A percentile compares a stretch with the other conserved stretches of the same genome.
phyloP scores from a whole-genome alignment of 1,140 invertebrate genomes.

The Leptoteleia sp. region DNA sequence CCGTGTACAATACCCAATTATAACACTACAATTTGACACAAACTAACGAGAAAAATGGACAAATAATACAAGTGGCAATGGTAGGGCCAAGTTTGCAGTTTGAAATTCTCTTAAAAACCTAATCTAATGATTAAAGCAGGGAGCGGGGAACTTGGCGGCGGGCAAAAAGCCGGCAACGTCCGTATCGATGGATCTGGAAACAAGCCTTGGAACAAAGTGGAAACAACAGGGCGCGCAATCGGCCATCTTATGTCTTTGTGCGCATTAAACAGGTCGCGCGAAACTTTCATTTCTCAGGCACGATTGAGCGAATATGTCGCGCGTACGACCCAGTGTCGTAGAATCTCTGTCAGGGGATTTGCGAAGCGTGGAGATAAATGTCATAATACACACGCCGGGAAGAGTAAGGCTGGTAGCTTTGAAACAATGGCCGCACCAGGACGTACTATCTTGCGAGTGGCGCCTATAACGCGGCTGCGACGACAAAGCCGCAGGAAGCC shows the following conservation, averaged over 20 bases:
- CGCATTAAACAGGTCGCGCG: constrained; percentile 57
- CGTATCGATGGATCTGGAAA: constrained; percentile 23
- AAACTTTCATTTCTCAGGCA: constrained; percentile 57
- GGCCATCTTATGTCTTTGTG: constrained; percentile 56
- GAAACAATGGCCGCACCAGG: constrained; percentile 63
- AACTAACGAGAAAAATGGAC: too few species aligned
- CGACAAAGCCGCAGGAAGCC: constrained; percentile 68
- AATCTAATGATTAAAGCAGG: too few species aligned
- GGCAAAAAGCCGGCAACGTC: too few species aligned
- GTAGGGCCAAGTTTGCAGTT: too few species aligned
- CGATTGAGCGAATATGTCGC: constrained; percentile 46
- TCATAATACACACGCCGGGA: constrained; percentile 64
- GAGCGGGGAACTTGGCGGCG: too few species aligned
- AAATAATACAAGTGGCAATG: too few species aligned
- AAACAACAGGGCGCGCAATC: constrained; percentile 31
- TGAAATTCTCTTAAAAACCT: too few species aligned
- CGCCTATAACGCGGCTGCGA: constrained; percentile 44
- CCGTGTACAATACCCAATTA: too few species aligned
- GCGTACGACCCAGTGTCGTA: constrained; percentile 42
- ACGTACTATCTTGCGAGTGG: constrained; percentile 62
- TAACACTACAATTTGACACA: too few species aligned
- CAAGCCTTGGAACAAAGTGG: constrained; percentile 16
- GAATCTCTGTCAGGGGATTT: constrained; percentile 62
- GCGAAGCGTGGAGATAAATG: constrained; percentile 66
- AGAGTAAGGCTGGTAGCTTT: constrained; percentile 63